Conservation (phyloP, 1,140 invertebrate genomes). For the Drosophila nannoptera region DNA sequence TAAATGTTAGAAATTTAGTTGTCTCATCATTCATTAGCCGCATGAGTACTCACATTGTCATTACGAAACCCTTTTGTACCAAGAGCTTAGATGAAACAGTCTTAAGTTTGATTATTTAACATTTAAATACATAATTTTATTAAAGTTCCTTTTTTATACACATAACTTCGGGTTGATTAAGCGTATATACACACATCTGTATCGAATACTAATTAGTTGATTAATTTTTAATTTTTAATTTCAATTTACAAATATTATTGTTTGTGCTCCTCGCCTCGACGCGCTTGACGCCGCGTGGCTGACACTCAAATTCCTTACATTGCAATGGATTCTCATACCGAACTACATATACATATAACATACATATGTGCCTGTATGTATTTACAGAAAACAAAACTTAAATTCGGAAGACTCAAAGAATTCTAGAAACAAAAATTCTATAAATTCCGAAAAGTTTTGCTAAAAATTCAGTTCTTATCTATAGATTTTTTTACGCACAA, state of each 20-base stretch:
- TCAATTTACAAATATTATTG: constrained; percentile 48
- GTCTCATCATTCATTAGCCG: constrained; percentile 11
- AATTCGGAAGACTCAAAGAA: constrained; percentile 65
- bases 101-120: constrained; percentile 51
- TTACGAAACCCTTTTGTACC: constrained; percentile 23
- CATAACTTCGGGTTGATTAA: constrained; percentile 35
- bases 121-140: constrained; percentile 64
- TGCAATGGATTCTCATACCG: constrained; percentile 49
- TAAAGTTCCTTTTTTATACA: constrained; percentile 43
- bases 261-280: constrained; percentile 45
- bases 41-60: neutral
- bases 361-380: constrained; percentile 32
- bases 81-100: constrained; percentile 20
- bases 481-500: neutral
- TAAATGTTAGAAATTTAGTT: neutral
- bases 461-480: constrained; percentile 27
- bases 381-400: constrained; percentile 33
- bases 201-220: constrained; percentile 24
- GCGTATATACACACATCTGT: constrained; percentile 55
- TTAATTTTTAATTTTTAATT: constrained; percentile 2
- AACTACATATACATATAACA: constrained; percentile 31
- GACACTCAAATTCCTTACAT: constrained; percentile 70
- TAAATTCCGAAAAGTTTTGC: constrained; percentile 5
- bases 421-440: constrained; percentile 33
- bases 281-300: constrained; percentile 45